Conservation (phyloP, 2,797 vertebrate species). For the Epinephelus malabaricus region DNA sequence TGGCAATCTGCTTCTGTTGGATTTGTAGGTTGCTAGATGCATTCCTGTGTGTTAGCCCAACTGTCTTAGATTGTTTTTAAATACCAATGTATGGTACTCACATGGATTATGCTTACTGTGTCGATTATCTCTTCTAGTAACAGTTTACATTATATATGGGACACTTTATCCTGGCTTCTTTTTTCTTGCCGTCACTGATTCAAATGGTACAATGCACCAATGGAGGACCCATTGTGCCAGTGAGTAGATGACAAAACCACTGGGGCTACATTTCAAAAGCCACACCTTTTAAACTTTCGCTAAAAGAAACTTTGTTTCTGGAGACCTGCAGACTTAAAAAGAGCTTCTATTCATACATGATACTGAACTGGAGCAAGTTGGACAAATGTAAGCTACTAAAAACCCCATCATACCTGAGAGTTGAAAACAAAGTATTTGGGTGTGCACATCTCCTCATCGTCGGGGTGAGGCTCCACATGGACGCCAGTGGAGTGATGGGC, state of each 20-base stretch:
- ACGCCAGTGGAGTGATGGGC: conserved; percentile 76
- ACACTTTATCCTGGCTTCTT: too few species aligned
- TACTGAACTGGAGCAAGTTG: neutral
- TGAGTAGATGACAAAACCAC: neutral
- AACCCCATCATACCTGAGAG: conserved; percentile 88
- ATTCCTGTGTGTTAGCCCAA: neutral
- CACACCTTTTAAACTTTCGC: neutral
- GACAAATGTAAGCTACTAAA: neutral
- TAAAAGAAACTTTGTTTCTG: too few species aligned
- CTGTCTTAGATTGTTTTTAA: neutral
- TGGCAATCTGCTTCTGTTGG: conserved; percentile 3
- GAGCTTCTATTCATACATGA: too few species aligned
- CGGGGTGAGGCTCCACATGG: conserved; percentile 83
- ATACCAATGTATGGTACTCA: neutral
- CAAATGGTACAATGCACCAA: neutral
- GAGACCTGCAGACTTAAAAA: neutral
- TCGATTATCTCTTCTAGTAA: neutral
- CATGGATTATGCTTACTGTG: neutral
- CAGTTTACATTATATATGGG: too few species aligned
- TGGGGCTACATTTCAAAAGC: neutral
- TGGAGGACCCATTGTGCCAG: neutral
- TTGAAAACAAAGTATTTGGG: conserved; percentile 97
- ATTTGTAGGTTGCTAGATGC: neutral
- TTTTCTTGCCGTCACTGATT: neutral
- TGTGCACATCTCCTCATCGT: conserved; percentile 89